These are phyloP conservation scores for Chironomus striatipennis DNA, from an alignment of 1,140 invertebrate species.

Conservation along the genomic window DNA sequence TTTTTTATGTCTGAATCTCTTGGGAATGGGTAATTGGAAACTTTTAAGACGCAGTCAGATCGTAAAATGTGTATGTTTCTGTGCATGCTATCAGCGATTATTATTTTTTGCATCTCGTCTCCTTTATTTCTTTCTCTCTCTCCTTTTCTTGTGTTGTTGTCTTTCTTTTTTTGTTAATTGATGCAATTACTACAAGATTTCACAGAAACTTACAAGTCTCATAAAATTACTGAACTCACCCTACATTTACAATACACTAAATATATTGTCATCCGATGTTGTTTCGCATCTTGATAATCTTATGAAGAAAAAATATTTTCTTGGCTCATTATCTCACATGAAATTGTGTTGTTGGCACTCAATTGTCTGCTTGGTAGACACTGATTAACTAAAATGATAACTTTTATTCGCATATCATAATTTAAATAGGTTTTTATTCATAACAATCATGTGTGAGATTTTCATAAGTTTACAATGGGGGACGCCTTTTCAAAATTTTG, in stretches of 20 bases:
- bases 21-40: slow-evolving; percentile 1
- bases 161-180: not conserved
- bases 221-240: not conserved
- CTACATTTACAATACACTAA: not conserved
- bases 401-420: not conserved
- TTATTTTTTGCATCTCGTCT: slow-evolving; percentile 1
- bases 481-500: no score
- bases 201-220: not conserved
- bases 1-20: not conserved
- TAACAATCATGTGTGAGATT: no score
- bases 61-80: not conserved
- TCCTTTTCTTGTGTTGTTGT: not conserved
- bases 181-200: not conserved
- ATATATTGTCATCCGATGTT: slow-evolving; percentile 8
- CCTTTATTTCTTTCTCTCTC: not conserved
- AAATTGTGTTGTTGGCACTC: not conserved
- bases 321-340: no score
- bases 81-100: slow-evolving; percentile 7
- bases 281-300: no score
- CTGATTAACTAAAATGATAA: not conserved
- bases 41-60: not conserved
- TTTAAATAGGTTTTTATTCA: no score
- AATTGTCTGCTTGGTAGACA: not conserved
- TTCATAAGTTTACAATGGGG: no score
- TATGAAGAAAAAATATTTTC: no score